Evolutionary conservation across 2,888 invertebrate genomes (phyloP).

Genomic region (Panopea generosa): DNA sequence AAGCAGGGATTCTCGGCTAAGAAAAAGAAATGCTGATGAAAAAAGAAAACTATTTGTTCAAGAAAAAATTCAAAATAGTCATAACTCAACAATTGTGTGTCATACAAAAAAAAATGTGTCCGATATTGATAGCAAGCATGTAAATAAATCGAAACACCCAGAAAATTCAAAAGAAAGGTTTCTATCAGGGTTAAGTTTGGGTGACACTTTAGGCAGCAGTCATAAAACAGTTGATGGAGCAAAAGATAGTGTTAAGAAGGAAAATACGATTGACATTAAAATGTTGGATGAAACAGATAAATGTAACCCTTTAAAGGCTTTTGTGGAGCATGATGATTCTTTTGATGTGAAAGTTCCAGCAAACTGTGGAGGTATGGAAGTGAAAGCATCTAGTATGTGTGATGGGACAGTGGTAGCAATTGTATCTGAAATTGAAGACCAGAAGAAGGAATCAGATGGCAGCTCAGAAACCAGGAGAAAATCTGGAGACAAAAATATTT

Average conservation of each 20-base stretch:
- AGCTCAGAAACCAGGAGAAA: slow-evolving; percentile 16
- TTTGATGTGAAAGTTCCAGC: background rate
- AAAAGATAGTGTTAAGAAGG: background rate
- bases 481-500: slow-evolving; percentile 55
- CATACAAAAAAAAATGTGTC: slow-evolving; percentile 10
- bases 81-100: slow-evolving; percentile 52
- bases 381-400: too few species aligned
- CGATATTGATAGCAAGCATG: background rate
- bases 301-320: background rate
- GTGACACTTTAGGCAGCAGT: slow-evolving; percentile 21
- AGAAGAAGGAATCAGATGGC: background rate
- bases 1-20: slow-evolving; percentile 29
- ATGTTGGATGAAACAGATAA: background rate
- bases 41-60: slow-evolving; percentile 56
- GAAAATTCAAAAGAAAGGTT: slow-evolving; percentile 53
- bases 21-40: slow-evolving; percentile 54
- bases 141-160: slow-evolving; percentile 9
- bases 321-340: too few species aligned
- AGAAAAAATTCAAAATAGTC: slow-evolving; percentile 52
- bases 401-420: too few species aligned
- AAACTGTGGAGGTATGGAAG: background rate
- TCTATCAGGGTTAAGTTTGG: slow-evolving; percentile 49
- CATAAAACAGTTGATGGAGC: background rate
- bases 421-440: background rate
- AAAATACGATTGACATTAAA: background rate